Base-by-base conservation (phyloP, 2,113 vertebrate genomes). In the Craseonycteris thonglongyai region DNA sequence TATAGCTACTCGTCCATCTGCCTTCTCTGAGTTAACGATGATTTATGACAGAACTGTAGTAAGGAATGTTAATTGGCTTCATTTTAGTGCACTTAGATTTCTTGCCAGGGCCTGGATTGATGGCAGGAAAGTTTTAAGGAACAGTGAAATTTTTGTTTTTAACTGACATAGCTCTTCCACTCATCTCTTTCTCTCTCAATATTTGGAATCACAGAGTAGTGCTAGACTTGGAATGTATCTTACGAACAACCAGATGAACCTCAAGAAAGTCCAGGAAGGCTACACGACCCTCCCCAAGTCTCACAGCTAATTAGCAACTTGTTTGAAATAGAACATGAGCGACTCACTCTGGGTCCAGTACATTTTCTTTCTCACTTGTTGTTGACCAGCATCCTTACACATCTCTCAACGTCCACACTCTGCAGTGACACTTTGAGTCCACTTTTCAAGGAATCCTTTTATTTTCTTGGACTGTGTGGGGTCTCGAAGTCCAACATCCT, bases 51-150 rank as follows among this genome's bases (percentile, higher is more conserved):
- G 72, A 88, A 38, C 49, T n/a, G 78, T 56, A 21, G 61, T 90
- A 63, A 93, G 82, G 76, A 93, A 92, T 85, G 89, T 68, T 83
- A 78, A 87, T 58, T 71, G 83, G 38, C 63, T 94, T 91, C 58
- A 7, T 69, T 56, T 93, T 72, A 19, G 12, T 35, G 8, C 33
- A 7, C 7, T 80, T 71, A 49, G 49, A 74, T 56, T 90, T 92
- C 84, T 93, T 83, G 30, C 80, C 88, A 74, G 80, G 51, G 47
- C 66, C 35, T 35, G 76, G 51, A 83, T 78, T 47, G 66, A 74
- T 38, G 33, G 33, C 63, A 26, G 14, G 35, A 16, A 78, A 11
- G 22, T 65, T 86, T 84, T 33, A 82, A 75, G 59, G 80, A 71
- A 58, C 24, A 38, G 6, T 47, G 88, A 65, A 83, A 83, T 47